Evolutionary conservation across 92 coral and sea anemone genomes (phyloP).

Genomic region (Palythoa heliodiscus): DNA sequence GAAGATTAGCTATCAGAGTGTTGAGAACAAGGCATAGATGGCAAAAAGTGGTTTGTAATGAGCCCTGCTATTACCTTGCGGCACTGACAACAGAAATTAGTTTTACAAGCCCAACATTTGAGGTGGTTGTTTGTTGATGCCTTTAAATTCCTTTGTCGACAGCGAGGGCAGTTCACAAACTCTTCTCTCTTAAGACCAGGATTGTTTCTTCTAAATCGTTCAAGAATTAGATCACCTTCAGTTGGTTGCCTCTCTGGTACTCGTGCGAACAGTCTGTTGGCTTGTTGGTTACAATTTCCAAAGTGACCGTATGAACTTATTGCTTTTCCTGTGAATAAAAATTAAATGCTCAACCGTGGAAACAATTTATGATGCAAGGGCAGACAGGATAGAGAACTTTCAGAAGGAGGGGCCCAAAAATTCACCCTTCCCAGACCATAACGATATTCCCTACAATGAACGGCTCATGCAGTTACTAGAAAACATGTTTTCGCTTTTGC

Average conservation of each 20-base stretch:
- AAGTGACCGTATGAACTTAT: conserved; percentile 77
- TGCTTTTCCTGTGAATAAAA: conserved; percentile 60
- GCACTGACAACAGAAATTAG: conserved; percentile 87
- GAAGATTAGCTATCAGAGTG: conserved; percentile 70
- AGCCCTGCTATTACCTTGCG: conserved; percentile 66
- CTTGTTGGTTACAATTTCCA: neutral
- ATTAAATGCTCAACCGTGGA: neutral
- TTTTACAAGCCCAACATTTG: conserved; percentile 93
- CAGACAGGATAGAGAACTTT: too few species aligned
- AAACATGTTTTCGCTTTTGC: too few species aligned
- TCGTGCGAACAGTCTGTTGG: neutral
- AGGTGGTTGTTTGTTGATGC: conserved; percentile 73
- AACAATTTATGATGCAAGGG: too few species aligned
- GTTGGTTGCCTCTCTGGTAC: conserved; percentile 61
- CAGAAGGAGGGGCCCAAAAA: too few species aligned
- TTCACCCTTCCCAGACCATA: too few species aligned
- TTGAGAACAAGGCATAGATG: conserved; percentile 71
- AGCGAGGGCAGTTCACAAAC: conserved; percentile 71
- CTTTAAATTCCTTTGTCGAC: conserved; percentile 87
- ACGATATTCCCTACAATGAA: too few species aligned
- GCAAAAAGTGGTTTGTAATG: conserved; percentile 62
- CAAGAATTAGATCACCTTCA: conserved; percentile 61
- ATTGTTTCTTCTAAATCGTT: conserved; percentile 48
- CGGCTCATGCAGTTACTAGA: too few species aligned
- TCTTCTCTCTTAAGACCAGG: conserved; percentile 45